A percentile compares a stretch with the other conserved stretches of the same genome.
Evolutionary conservation across 1,140 invertebrate genomes (phyloP).

Genomic region (Zaprionus vittiger): DNA sequence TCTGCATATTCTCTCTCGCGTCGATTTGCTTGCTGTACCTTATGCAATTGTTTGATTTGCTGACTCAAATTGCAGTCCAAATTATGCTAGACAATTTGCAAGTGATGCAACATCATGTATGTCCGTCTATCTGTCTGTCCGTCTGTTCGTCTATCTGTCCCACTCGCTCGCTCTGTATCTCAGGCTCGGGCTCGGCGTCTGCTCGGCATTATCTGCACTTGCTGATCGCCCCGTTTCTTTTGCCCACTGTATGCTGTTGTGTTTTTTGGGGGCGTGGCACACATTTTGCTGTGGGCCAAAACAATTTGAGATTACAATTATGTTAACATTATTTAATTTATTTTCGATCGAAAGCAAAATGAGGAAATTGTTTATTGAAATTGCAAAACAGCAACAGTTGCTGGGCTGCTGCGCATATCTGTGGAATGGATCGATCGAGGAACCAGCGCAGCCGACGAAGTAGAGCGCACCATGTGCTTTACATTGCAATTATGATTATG

Average conservation of each 20-base stretch:
- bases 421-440: not conserved
- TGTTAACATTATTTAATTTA: conserved; percentile 64
- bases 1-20: conserved; percentile 9
- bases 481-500: not conserved
- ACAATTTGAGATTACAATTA: conserved; percentile 56
- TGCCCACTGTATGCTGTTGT: not conserved
- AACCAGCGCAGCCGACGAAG: not conserved
- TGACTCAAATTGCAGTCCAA: conserved; percentile 22
- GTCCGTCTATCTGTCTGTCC: not conserved
- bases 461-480: not conserved
- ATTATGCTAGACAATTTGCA: conserved; percentile 32
- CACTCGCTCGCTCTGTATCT: not conserved
- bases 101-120: conserved; percentile 33
- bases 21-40: conserved; percentile 8
- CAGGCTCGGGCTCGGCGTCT: not conserved
- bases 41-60: conserved; percentile 41
- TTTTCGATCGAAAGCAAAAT: conserved; percentile 30
- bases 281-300: conserved; percentile 44
- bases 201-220: conserved; percentile 32
- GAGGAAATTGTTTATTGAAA: conserved; percentile 57
- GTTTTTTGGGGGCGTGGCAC: conserved; percentile 26
- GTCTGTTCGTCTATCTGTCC: not conserved
- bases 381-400: conserved; percentile 19
- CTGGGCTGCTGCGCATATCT: not conserved
- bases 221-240: conserved; percentile 35